Conservation (phyloP, 2,888 invertebrate genomes). For the Eurytoma adleriae region DNA sequence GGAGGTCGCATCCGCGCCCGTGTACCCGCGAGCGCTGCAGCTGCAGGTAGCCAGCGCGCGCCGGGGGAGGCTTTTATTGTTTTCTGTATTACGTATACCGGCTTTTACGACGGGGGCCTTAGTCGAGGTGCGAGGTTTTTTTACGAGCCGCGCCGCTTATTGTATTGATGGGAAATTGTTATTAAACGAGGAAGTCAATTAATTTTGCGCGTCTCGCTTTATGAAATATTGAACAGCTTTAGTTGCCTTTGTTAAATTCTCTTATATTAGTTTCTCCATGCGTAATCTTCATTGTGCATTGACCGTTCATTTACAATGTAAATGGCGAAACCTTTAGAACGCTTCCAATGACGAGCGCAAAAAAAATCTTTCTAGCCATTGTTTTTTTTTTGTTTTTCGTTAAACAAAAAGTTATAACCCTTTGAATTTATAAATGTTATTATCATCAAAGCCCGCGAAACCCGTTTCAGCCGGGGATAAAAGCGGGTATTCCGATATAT, state of each 20-base stretch:
- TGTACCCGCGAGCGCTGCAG: constrained; percentile 54
- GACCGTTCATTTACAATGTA: no score
- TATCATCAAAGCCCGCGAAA: constrained; percentile 38
- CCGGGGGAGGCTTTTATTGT: constrained; percentile 29
- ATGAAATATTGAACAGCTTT: constrained; percentile 22
- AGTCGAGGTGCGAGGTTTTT: constrained; percentile 29
- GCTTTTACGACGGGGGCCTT: constrained; percentile 1
- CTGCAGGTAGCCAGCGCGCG: constrained; percentile 13
- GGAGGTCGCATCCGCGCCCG: constrained; percentile 67
- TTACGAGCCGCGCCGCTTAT: constrained; percentile 9
- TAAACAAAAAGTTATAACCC: no score
- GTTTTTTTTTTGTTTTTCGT: no score
- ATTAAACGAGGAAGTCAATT: constrained; percentile 19
- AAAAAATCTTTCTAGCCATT: no score
- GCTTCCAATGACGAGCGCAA: no score
- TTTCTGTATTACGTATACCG: constrained; percentile 40
- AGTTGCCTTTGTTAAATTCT: not conserved
- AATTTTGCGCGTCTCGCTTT: constrained; percentile 7
- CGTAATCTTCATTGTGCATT: not conserved
- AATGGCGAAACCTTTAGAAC: no score
- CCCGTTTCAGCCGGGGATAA: constrained; percentile 26
- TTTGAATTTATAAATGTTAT: constrained; percentile 47
- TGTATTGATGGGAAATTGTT: not conserved
- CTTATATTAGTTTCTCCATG: not conserved
- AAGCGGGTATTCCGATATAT: constrained; percentile 13